These are phyloP conservation scores for Vanacampus margaritifer DNA, from an alignment of 2,113 vertebrate genomes.

Conservation along the genomic window DNA sequence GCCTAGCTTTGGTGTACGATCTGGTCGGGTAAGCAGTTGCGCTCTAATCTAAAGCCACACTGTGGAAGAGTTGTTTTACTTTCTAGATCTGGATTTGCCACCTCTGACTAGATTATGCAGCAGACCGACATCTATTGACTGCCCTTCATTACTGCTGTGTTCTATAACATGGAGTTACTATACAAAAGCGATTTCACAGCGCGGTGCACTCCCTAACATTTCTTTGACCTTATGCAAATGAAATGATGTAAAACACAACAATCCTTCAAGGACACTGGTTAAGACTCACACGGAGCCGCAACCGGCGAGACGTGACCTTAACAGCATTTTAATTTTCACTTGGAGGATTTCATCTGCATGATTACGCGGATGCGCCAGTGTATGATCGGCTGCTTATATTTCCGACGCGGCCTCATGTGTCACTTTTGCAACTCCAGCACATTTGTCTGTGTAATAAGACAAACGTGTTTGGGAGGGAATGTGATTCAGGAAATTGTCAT, in stretches of 20 bases:
- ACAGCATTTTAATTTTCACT: slow-evolving; percentile 5
- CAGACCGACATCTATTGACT: neutral
- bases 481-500: neutral
- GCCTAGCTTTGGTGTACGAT: too few species aligned
- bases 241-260: slow-evolving; percentile 4
- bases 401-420: neutral
- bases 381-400: neutral
- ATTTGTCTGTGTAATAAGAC: neutral
- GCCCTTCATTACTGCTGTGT: neutral
- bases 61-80: too few species aligned
- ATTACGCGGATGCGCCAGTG: neutral
- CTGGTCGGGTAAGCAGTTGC: too few species aligned
- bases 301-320: slow-evolving; percentile 2
- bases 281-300: neutral
- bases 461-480: neutral
- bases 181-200: neutral
- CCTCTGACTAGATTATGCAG: neutral
- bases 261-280: slow-evolving; percentile 9
- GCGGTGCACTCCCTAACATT: slow-evolving; percentile 5
- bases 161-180: neutral
- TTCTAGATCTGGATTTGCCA: too few species aligned
- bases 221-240: slow-evolving; percentile 9
- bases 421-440: neutral
- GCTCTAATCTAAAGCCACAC: too few species aligned
- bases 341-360: slow-evolving; percentile 8